These are phyloP conservation scores for Chascanopsetta lugubris DNA, from an alignment of 2,113 vertebrate genomes.

Conservation along the genomic window DNA sequence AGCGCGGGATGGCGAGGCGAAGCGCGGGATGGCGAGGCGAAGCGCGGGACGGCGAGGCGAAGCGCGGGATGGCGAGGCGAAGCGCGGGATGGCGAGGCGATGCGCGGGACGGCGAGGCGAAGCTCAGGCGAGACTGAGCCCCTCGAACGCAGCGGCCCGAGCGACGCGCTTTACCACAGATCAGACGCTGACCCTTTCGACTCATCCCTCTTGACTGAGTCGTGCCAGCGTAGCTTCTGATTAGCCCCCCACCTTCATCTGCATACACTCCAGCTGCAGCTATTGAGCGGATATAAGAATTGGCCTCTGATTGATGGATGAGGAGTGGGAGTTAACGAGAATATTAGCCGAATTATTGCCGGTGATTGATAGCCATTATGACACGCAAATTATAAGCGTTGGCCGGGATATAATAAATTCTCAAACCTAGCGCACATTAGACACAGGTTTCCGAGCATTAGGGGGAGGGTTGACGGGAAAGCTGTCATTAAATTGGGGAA, in stretches of 20 bases:
- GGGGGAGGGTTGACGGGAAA: conserved; percentile 35
- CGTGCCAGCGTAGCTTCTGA: conserved; percentile 3
- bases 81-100: conserved; percentile 38
- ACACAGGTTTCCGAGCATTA: conserved; percentile 47
- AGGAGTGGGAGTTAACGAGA: conserved; percentile 69
- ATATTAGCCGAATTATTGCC: conserved; percentile 70
- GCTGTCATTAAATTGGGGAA: conserved; percentile 48
- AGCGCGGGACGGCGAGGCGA: conserved; percentile 36
- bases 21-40: conserved; percentile 35
- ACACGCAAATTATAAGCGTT: conserved; percentile 67
- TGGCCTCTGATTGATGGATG: conserved; percentile 66
- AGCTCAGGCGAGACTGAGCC: conserved; percentile 40
- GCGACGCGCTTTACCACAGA: conserved; percentile 25
- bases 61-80: conserved; percentile 35
- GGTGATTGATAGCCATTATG: conserved; percentile 73
- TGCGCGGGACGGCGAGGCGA: conserved; percentile 31
- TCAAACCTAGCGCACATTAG: conserved; percentile 59
- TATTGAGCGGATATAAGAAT: conserved; percentile 42
- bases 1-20: conserved; percentile 36
- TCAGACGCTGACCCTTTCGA: conserved; percentile 43
- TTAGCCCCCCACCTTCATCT: conserved; percentile 45
- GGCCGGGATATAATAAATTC: conserved; percentile 62
- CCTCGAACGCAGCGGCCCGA: conserved; percentile 14
- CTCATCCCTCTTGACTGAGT: conserved; percentile 1
- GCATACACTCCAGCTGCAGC: conserved; percentile 31